Percentiles rank a stretch among this genome's conserved stretches.
Conservation (phyloP, 2,797 vertebrate species). For the Bryconaethiops microstoma region DNA sequence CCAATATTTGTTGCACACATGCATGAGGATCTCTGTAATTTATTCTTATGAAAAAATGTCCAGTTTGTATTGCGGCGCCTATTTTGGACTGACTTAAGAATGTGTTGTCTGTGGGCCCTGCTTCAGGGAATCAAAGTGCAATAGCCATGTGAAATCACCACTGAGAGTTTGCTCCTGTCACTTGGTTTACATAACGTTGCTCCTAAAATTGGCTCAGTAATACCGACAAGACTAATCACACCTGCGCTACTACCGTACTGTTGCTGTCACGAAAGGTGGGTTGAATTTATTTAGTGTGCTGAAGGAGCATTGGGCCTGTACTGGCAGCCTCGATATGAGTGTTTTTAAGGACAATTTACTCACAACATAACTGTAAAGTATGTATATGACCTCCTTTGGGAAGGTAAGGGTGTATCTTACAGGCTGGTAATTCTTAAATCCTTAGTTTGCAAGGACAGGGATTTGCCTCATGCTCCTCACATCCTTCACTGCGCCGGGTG, state of each 20-base stretch:
- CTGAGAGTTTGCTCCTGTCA: constrained; percentile 33
- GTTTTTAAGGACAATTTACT: constrained; percentile 19
- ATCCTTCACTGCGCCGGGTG: constrained; percentile 26
- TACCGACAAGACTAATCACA: constrained; percentile 47
- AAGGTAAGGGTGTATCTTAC: constrained; percentile 54
- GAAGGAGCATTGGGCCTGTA: neutral
- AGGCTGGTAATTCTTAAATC: constrained; percentile 72
- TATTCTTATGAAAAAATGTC: neutral
- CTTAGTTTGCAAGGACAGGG: constrained; percentile 68
- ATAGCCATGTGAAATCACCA: constrained; percentile 39
- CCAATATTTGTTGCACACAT: too few species aligned
- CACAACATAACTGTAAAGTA: neutral
- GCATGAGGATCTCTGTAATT: neutral
- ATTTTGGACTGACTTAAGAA: neutral
- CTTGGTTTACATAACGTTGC: constrained; percentile 55
- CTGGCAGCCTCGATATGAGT: neutral
- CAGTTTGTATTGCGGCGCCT: neutral
- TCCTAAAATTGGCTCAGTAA: constrained; percentile 55
- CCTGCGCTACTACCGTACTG: constrained; percentile 6
- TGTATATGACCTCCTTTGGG: constrained; percentile 56
- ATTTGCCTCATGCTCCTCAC: constrained; percentile 65
- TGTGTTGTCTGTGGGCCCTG: constrained; percentile 3
- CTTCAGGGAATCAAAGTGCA: constrained; percentile 45
- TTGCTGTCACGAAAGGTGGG: constrained; percentile 6
- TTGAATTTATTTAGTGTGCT: neutral